phyloP scores from a whole-genome alignment of 1,140 invertebrate genomes.

The Brachystomella parvula region DNA sequence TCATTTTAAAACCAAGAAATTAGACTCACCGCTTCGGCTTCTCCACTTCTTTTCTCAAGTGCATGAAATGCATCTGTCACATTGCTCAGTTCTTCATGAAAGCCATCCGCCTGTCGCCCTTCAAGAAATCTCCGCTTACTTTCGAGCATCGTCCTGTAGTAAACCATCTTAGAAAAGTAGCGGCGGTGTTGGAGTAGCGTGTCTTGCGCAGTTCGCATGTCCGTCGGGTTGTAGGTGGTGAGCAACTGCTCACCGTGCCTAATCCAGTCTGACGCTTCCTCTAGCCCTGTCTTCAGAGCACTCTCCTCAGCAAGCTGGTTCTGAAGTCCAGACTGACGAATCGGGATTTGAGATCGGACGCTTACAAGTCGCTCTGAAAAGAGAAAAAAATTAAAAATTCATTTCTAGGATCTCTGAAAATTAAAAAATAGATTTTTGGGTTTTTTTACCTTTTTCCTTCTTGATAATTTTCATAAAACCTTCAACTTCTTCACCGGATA shows the following conservation, averaged over 20 bases:
- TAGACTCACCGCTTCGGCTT: too few relatives aligned
- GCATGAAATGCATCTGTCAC: background rate
- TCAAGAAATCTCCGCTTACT: constrained; percentile 90
- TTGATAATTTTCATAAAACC: constrained; percentile 81
- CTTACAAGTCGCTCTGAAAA: constrained; percentile 64
- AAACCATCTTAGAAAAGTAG: constrained; percentile 77
- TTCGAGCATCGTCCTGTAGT: constrained; percentile 87
- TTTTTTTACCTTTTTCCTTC: constrained; percentile 58
- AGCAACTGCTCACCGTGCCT: constrained; percentile 70
- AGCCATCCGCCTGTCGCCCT: constrained; percentile 65
- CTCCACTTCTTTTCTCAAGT: background rate
- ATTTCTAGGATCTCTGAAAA: background rate
- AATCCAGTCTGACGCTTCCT: constrained; percentile 76
- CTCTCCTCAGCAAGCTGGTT: constrained; percentile 82
- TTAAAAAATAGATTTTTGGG: too few relatives aligned
- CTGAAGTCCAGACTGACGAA: constrained; percentile 67
- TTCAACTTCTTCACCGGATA: constrained; percentile 82
- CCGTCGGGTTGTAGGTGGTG: constrained; percentile 52
- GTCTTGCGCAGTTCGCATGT: constrained; percentile 60
- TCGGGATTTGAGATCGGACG: constrained; percentile 68
- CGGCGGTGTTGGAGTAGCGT: constrained; percentile 74
- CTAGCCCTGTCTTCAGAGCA: constrained; percentile 74
- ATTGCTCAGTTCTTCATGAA: constrained; percentile 50
- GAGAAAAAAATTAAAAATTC: background rate
- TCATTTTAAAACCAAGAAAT: too few relatives aligned